A percentile compares a stretch with the other conserved stretches of the same genome.
Evolutionary conservation across 2,113 vertebrate genomes (phyloP).

Genomic region (Hymenochirus boettgeri): DNA sequence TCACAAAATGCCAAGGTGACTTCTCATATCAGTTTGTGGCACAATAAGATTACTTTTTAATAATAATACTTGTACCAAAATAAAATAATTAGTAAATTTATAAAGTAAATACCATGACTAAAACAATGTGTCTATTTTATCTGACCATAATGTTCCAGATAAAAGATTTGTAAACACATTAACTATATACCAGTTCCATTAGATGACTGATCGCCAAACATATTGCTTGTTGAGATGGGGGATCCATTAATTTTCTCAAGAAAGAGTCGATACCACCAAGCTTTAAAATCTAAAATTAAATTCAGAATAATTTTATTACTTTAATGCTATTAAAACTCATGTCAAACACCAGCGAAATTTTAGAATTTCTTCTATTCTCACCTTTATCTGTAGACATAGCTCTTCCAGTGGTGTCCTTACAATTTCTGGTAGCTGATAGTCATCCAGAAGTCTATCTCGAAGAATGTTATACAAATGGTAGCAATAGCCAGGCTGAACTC

Average conservation of each 20-base stretch:
- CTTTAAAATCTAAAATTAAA: constrained; percentile 75
- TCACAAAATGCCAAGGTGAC: too few relatives aligned
- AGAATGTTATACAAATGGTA: constrained; percentile 93
- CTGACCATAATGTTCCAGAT: too few relatives aligned
- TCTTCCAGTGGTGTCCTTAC: constrained; percentile 92
- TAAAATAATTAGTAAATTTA: too few relatives aligned
- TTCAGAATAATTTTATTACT: neutral
- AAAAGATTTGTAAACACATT: too few relatives aligned
- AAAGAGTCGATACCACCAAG: constrained; percentile 86
- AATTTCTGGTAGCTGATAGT: constrained; percentile 94
- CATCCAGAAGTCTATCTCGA: constrained; percentile 84
- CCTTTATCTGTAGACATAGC: constrained; percentile 96
- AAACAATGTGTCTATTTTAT: too few relatives aligned
- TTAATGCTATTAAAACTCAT: neutral
- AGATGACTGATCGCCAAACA: constrained; percentile 84
- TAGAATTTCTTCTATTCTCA: constrained; percentile 48
- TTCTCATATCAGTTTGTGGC: too few relatives aligned
- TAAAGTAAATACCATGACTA: too few relatives aligned
- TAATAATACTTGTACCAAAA: too few relatives aligned
- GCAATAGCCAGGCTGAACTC: constrained; percentile 91
- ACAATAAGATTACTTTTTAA: too few relatives aligned
- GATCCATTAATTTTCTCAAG: constrained; percentile 84
- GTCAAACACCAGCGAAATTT: neutral
- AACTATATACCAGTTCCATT: constrained; percentile 76
- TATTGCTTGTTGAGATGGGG: constrained; percentile 76